Percentiles rank a stretch among this genome's conserved stretches.
phyloP scores from a whole-genome alignment of 1,140 invertebrate species.

The Varroa destructor region DNA sequence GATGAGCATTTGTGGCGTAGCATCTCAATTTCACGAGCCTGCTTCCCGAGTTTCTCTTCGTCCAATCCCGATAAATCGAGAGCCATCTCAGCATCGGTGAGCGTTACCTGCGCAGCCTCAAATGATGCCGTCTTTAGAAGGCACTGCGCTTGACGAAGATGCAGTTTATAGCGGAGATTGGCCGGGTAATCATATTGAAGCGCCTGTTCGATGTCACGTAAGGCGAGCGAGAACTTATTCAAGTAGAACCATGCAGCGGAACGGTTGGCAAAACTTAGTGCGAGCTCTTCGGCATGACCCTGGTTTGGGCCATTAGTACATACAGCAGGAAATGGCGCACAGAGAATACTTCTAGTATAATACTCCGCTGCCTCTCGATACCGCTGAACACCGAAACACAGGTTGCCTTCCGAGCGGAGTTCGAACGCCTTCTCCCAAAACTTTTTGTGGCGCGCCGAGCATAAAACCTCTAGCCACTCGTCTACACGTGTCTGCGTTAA shows the following conservation, averaged over 20 bases:
- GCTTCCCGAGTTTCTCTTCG: constrained; percentile 37
- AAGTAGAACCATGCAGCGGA: constrained; percentile 72
- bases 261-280: constrained; percentile 66
- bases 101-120: constrained; percentile 50
- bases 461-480: constrained; percentile 33
- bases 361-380: constrained; percentile 56
- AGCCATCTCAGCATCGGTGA: constrained; percentile 53
- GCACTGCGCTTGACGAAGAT: constrained; percentile 60
- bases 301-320: constrained; percentile 32
- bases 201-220: constrained; percentile 55
- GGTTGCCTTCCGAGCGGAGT: constrained; percentile 61
- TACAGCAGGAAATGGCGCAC: constrained; percentile 36
- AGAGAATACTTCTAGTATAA: constrained; percentile 49
- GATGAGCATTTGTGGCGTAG: constrained; percentile 23
- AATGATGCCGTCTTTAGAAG: constrained; percentile 56
- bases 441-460: constrained; percentile 44
- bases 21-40: constrained; percentile 14
- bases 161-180: constrained; percentile 58
- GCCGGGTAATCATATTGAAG: constrained; percentile 56
- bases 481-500: constrained; percentile 16
- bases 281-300: constrained; percentile 45
- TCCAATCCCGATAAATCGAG: constrained; percentile 42
- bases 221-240: constrained; percentile 51
- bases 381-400: constrained; percentile 58
- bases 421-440: constrained; percentile 49